These are phyloP conservation scores for Nicator chloris DNA, from an alignment of 2,113 vertebrate genomes.

Conservation along the genomic window DNA sequence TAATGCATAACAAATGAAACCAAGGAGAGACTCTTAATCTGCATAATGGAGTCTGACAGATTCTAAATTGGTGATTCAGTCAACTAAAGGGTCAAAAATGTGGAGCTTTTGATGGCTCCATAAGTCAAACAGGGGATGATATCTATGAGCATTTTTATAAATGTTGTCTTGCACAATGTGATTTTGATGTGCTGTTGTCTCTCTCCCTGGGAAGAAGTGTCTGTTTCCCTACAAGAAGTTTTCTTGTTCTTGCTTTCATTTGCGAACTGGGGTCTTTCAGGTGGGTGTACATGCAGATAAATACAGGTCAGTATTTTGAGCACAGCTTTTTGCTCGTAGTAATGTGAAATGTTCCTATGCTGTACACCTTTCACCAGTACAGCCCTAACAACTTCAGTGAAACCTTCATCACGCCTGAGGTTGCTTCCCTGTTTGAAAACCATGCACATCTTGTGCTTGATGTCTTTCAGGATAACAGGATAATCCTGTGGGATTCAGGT, in stretches of 20 bases:
- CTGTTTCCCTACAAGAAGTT: not conserved
- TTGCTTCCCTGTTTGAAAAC: not conserved
- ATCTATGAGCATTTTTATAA: constrained; percentile 67
- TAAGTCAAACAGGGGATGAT: constrained; percentile 53
- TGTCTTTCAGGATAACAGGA: not conserved
- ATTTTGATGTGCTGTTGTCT: constrained; percentile 18
- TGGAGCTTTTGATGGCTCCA: constrained; percentile 60
- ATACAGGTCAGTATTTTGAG: not conserved
- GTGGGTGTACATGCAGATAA: constrained; percentile 1
- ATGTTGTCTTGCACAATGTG: constrained; percentile 37
- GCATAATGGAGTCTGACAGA: constrained; percentile 64
- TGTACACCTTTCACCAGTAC: not conserved
- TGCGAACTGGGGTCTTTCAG: not conserved
- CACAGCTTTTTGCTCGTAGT: not conserved
- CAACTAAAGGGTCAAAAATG: constrained; percentile 58
- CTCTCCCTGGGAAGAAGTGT: not conserved
- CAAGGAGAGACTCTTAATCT: constrained; percentile 61
- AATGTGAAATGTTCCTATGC: not conserved
- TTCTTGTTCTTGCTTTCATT: not conserved
- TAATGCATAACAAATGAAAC: constrained; percentile 69
- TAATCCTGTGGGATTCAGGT: not conserved
- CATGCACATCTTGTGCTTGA: not conserved
- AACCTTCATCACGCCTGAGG: accelerated
- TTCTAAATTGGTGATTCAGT: constrained; percentile 62
- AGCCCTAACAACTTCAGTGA: not conserved